A percentile compares a stretch with the other conserved stretches of the same genome.
Conservation (phyloP, 2,113 vertebrate species). For the Pygathrix nemaeus region DNA sequence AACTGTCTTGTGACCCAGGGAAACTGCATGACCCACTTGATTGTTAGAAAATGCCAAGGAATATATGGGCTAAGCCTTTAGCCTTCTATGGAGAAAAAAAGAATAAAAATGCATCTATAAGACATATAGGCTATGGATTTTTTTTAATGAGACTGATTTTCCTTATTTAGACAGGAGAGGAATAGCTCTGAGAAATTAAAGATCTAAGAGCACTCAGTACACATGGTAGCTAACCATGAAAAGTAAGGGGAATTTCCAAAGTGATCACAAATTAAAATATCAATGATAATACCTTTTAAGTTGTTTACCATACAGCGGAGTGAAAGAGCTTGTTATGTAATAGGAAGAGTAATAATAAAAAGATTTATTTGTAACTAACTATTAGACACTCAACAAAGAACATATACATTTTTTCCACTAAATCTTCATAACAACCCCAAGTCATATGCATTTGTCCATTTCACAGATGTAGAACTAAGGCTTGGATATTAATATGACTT, state of each 20-base stretch:
- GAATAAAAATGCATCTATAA: background rate
- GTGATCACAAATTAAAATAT: background rate
- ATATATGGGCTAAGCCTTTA: background rate
- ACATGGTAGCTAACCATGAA: background rate
- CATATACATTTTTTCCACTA: background rate
- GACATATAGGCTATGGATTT: background rate
- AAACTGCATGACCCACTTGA: background rate
- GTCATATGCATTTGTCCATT: background rate
- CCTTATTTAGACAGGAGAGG: background rate
- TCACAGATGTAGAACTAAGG: background rate
- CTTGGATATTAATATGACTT: background rate
- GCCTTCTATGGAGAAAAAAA: background rate
- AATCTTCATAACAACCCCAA: background rate
- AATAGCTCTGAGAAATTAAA: background rate
- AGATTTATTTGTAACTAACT: background rate
- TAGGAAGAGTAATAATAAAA: background rate
- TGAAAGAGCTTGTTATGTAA: background rate
- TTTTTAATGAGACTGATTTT: background rate
- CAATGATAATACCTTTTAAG: fast-evolving
- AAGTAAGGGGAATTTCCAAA: background rate
- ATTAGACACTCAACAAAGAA: background rate
- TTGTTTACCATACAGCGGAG: background rate
- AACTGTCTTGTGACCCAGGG: background rate
- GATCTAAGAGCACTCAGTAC: background rate
- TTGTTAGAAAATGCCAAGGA: background rate